Conservation (phyloP, 2,113 vertebrate species). For the Orycteropus afer region DNA sequence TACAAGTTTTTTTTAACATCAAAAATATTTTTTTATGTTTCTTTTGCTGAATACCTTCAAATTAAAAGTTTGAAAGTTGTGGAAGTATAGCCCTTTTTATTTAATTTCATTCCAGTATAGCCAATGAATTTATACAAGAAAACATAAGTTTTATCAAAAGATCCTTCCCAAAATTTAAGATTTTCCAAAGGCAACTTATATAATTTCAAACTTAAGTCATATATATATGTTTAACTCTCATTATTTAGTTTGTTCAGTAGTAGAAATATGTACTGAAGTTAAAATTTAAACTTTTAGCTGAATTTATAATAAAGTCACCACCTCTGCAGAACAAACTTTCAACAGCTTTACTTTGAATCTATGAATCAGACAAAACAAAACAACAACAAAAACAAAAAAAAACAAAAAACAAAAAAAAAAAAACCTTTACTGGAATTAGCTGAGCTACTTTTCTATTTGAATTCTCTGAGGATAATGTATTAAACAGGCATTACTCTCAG, state of each 20-base stretch:
- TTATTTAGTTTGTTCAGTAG: not conserved
- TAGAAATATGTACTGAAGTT: not conserved
- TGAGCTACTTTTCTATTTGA: not conserved
- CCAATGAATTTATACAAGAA: not conserved
- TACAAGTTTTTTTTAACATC: not conserved
- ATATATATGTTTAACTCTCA: not conserved
- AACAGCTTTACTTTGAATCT: not conserved
- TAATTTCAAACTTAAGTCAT: not conserved
- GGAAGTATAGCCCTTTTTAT: not conserved
- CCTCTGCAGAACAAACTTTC: not conserved
- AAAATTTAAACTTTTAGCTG: not conserved
- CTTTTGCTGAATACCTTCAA: not conserved
- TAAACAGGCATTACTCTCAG: not conserved
- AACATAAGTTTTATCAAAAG: not conserved
- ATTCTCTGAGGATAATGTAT: not conserved
- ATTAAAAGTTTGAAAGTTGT: not conserved
- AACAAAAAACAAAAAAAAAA: no score
- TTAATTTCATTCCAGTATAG: not conserved
- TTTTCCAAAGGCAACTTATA: not conserved
- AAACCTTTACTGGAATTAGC: not conserved
- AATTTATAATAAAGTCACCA: not conserved
- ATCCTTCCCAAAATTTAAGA: not conserved
- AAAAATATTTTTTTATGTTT: not conserved
- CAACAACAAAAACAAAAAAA: no score
- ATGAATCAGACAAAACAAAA: not conserved